Base-by-base conservation (phyloP, 2,888 invertebrate species). In the Sclerodermus sp. region DNA sequence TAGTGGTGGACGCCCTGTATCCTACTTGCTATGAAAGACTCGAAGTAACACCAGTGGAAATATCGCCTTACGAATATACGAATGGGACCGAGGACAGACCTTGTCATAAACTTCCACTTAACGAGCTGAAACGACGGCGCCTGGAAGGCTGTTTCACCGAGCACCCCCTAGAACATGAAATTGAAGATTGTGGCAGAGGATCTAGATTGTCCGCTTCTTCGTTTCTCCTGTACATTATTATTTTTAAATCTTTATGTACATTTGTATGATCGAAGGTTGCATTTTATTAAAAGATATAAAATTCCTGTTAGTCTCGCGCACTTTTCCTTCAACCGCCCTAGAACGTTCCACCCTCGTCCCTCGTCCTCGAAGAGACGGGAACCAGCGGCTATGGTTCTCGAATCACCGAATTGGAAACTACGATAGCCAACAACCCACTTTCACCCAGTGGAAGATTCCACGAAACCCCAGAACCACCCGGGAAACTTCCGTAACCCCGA, bases 91-190 rank as follows among this genome's bases (percentile, higher is more conserved):
- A 79, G 0, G 82, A 81, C 29, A 80, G 82, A 23, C 88, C 90
- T 0, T 92, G 92, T 70, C 88, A 91, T 66, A 92, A 92, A 75
- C 79, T 89, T 46, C 82, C 86, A 51, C 78, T 91, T 60, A 90
- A 89, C 59, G 82, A 83, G 48, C 79, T 90, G 57, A 82, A 83
- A 2, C 80, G 91, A 30, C 79, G 90, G 57, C 82, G 87, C 50
- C 81, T 91, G 18, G 85, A 87, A 51, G 89, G 87, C 48, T 92
- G 92, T 73, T 91, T 83, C 69, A 90, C 90, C 45, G 86, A 88
- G 62, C 88, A 91, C 78, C 85, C 86, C 34, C 79, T 84, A 80
- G 83, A 83, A 68, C 55, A 72, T 30, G 79, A 82, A 67, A 81
- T 82, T 31, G 73, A 74, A 44, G 72, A 73, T 5, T 82, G 82